Percentiles rank a stretch among this genome's conserved stretches.
These are phyloP conservation scores for Saturnia pavonia DNA, from an alignment of 2,888 invertebrate genomes.

Conservation along the genomic window DNA sequence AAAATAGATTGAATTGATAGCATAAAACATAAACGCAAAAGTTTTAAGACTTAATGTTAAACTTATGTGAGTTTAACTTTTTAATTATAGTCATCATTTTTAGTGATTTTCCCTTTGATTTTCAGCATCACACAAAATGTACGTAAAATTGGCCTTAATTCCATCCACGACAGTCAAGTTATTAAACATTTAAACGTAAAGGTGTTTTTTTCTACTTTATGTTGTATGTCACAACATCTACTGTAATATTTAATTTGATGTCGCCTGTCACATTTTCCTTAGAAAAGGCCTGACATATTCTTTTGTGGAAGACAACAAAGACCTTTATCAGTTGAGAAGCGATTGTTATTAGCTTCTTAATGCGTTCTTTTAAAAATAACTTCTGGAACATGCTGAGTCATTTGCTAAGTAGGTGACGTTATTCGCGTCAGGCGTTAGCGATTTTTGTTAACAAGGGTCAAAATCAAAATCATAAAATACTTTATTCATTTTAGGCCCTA, in stretches of 20 bases:
- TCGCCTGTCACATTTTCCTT: background rate
- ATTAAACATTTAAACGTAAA: no score
- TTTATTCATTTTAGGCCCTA: no score
- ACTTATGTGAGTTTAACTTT: background rate
- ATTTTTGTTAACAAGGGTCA: background rate
- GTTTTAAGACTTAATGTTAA: background rate
- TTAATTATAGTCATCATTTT: no score
- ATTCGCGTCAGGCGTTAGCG: background rate
- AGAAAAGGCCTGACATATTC: background rate
- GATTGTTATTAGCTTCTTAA: slow-evolving; percentile 4
- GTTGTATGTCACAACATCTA: no score
- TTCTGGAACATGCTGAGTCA: slow-evolving; percentile 1
- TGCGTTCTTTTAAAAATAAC: background rate
- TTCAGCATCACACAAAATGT: no score
- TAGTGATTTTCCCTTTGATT: no score
- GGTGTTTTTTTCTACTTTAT: no score
- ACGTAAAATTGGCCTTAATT: no score
- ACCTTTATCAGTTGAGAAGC: background rate
- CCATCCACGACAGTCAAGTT: no score
- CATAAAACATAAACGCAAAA: background rate
- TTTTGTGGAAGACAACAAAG: background rate
- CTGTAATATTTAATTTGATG: background rate
- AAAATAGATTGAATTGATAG: background rate
- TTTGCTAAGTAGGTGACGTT: background rate
- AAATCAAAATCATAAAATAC: no score